Base-by-base conservation (phyloP, 1,140 invertebrate genomes). In the Alviniconcha marisindica region DNA sequence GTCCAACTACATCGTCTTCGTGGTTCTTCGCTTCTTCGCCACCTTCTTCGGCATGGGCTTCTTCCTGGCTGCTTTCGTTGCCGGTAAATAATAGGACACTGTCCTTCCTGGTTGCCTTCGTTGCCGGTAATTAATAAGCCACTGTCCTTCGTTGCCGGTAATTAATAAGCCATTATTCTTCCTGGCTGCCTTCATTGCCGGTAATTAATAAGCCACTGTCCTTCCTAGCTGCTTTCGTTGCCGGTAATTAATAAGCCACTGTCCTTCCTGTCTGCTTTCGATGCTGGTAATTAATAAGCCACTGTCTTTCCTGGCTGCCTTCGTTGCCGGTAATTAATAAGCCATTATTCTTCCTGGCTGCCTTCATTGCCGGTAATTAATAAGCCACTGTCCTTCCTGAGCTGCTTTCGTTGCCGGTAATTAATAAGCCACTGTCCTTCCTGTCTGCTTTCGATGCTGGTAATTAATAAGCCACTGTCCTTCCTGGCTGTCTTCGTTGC, bases 331-430 rank as follows among this genome's bases (percentile, higher is more conserved):
- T 15, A 69, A 69, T 18, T 12, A 10, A 81, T 77, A 3, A 77
- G 44, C 36, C 28, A 15, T n/a, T n/a, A n/a, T 77, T 83, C 51
- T 87, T 85, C 73, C 66, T 89, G 44, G 60, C 74, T 12, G 74
- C 83, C n/a, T 85, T 87, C 51, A 80, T 87, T 14, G 60, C 87
- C 14, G 82, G 81, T 85, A 31, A 74, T 48, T n/a, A n/a, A n/a
- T 77, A 5, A n/a, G n/a, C n/a, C n/a, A n/a, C n/a, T n/a, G n/a
- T n/a, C n/a, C n/a, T n/a, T n/a, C n/a, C n/a, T n/a, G n/a, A 10
- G n/a, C n/a, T n/a, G n/a, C n/a, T n/a, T n/a, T n/a, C n/a, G n/a
- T n/a, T n/a, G n/a, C n/a, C n/a, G n/a, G n/a, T n/a, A n/a, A n/a
- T n/a, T n/a, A n/a, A n/a, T n/a, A n/a, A n/a, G n/a, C n/a, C 28